phyloP scores from a whole-genome alignment of 2,888 invertebrate genomes.

The Cosmopolites sordidus region DNA sequence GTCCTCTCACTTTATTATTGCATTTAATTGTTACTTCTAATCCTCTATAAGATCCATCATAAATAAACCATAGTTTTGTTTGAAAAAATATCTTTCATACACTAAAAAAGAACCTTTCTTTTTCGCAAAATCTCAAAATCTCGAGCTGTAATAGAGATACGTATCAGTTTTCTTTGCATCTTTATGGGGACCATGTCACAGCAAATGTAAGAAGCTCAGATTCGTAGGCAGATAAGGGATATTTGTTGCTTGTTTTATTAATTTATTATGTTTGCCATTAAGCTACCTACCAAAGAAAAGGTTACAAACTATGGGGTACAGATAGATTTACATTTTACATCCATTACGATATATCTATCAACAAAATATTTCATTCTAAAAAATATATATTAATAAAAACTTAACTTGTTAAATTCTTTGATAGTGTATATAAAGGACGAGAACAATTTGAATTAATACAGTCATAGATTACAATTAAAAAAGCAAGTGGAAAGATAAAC shows the following conservation, averaged over 20 bases:
- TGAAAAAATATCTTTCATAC: too few relatives aligned
- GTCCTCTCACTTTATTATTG: constrained; percentile 26
- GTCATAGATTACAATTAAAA: too few relatives aligned
- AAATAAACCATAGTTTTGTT: too few relatives aligned
- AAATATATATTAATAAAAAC: too few relatives aligned
- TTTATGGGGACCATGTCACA: constrained; percentile 26
- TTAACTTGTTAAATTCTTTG: too few relatives aligned
- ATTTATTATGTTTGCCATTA: constrained; percentile 29
- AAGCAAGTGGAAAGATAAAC: constrained; percentile 19
- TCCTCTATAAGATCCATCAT: not conserved
- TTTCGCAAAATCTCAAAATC: constrained; percentile 16
- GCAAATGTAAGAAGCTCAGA: constrained; percentile 25
- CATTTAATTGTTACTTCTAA: constrained; percentile 13
- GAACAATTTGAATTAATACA: too few relatives aligned
- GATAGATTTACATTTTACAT: not conserved
- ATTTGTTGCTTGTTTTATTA: constrained; percentile 28
- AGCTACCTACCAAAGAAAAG: constrained; percentile 16
- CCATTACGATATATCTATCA: too few relatives aligned
- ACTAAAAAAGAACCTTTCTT: constrained; percentile 1
- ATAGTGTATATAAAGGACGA: too few relatives aligned
- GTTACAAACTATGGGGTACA: not conserved
- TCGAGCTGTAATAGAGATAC: constrained; percentile 15
- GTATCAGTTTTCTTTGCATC: constrained; percentile 27
- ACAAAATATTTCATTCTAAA: too few relatives aligned
- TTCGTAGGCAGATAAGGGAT: constrained; percentile 24